Percentiles rank a stretch among this genome's conserved stretches.
These are phyloP conservation scores for Parauchenoglanis punctatus DNA, from an alignment of 2,797 vertebrate genomes.

Conservation along the genomic window DNA sequence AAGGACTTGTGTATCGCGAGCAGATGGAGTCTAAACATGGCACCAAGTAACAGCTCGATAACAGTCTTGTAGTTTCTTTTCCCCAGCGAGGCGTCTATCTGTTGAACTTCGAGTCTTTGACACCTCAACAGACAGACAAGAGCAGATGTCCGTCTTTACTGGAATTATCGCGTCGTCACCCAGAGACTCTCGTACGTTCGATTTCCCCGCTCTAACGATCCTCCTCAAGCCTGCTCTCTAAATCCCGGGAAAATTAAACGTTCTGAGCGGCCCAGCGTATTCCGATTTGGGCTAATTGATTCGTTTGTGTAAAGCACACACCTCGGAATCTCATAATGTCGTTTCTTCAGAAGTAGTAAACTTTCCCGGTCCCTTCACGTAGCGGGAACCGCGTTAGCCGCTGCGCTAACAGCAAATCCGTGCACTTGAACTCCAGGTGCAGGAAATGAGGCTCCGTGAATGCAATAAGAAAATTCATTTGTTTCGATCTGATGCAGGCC, in stretches of 20 bases:
- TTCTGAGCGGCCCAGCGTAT: too few relatives aligned
- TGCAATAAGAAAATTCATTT: slow-evolving; percentile 54
- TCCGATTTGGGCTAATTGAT: not conserved
- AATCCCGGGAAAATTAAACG: not conserved
- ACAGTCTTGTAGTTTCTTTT: not conserved
- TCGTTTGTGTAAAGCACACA: not conserved
- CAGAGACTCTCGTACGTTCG: not conserved
- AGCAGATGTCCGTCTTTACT: slow-evolving; percentile 16
- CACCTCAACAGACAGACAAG: not conserved
- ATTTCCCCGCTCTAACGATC: not conserved
- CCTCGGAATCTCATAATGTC: not conserved
- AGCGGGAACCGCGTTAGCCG: not conserved
- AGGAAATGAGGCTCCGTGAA: slow-evolving; percentile 42
- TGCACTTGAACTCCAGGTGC: slow-evolving; percentile 46
- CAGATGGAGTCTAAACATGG: slow-evolving; percentile 22
- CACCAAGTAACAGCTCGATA: not conserved
- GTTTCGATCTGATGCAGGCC: slow-evolving; percentile 59
- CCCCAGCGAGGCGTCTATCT: not conserved
- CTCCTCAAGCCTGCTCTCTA: not conserved
- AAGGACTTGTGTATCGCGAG: not conserved
- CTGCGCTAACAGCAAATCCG: not conserved
- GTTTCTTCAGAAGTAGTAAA: not conserved
- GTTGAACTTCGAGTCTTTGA: not conserved
- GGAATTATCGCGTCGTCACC: slow-evolving; percentile 10
- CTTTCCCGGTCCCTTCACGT: not conserved